Evolutionary conservation across 2,888 invertebrate genomes (phyloP).

Genomic region (Orchesella flavescens): DNA sequence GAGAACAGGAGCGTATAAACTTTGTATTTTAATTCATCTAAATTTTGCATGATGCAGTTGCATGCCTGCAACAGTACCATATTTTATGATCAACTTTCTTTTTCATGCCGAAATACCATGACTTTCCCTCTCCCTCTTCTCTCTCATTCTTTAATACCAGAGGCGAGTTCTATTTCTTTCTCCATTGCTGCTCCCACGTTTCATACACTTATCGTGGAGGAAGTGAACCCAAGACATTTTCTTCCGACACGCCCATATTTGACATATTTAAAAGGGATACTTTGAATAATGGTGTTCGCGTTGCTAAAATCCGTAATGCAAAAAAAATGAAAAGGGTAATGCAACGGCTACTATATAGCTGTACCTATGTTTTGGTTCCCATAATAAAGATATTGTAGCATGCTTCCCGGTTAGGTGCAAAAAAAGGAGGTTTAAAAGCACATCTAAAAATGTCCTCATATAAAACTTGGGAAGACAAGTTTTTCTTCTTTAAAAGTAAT

Average conservation of each 20-base stretch:
- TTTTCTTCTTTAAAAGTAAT: neutral
- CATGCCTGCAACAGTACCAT: too few relatives aligned
- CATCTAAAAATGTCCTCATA: neutral
- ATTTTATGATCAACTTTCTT: too few relatives aligned
- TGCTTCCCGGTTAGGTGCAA: neutral
- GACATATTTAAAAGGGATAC: neutral
- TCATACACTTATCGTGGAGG: too few relatives aligned
- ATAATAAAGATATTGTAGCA: neutral
- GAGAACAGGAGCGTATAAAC: neutral
- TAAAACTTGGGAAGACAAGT: neutral
- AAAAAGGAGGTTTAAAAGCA: neutral
- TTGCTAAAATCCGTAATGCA: neutral
- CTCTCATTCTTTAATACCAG: too few relatives aligned
- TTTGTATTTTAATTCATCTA: too few relatives aligned
- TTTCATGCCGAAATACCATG: too few relatives aligned
- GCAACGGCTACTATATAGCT: neutral
- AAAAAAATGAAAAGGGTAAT: neutral
- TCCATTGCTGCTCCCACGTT: too few relatives aligned
- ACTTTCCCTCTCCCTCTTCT: too few relatives aligned
- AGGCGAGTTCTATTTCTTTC: too few relatives aligned
- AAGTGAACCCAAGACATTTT: neutral
- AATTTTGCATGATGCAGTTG: conserved; percentile 6
- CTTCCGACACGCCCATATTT: neutral
- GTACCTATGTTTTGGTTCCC: neutral
- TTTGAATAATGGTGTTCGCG: neutral